A percentile compares a stretch with the other conserved stretches of the same genome.
Evolutionary conservation across 2,113 vertebrate species (phyloP).

Genomic region (Dolichotis patagonum): DNA sequence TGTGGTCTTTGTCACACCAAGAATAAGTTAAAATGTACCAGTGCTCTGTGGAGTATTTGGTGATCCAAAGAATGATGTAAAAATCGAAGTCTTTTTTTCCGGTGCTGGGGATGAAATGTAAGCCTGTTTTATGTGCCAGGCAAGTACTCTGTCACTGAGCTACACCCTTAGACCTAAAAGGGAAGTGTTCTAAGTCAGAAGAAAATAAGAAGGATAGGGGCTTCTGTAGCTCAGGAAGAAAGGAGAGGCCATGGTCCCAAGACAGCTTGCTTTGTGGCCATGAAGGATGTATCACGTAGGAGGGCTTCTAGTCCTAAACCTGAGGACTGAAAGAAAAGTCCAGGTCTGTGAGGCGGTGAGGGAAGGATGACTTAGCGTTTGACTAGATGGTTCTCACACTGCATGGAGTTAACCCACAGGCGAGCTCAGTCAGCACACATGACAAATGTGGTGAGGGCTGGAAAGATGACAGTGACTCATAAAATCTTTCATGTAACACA

Average conservation of each 20-base stretch:
- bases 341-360: neutral
- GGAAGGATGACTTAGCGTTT: neutral
- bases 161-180: neutral
- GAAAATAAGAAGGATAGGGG: neutral
- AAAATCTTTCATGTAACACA: neutral
- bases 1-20: neutral
- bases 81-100: neutral
- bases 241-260: neutral
- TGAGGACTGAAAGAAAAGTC: neutral
- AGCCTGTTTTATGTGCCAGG: neutral
- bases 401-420: neutral
- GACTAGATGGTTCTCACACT: neutral
- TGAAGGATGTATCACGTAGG: neutral
- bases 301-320: fast-evolving
- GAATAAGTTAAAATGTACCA: neutral
- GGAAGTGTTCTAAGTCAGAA: neutral
- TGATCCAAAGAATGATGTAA: neutral
- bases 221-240: neutral
- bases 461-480: neutral
- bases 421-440: neutral
- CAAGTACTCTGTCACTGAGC: neutral
- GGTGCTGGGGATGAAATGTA: neutral
- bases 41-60: neutral
- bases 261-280: neutral
- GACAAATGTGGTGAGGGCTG: neutral